phyloP scores from a whole-genome alignment of 2,113 vertebrate species.

The Notothenia coriiceps region DNA sequence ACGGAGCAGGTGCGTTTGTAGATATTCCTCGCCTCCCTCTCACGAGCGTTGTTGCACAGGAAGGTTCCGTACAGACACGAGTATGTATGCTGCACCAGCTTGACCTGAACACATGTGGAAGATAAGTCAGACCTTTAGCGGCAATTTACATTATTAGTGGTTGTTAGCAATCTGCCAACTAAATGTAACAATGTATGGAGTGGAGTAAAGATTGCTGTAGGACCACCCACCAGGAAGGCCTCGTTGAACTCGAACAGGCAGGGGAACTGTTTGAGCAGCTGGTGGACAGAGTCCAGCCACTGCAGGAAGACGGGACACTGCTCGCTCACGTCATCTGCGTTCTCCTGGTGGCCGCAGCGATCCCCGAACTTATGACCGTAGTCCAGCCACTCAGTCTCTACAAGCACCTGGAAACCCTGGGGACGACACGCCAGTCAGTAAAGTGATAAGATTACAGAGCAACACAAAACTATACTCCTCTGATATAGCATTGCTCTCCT shows the following conservation, averaged over 20 bases:
- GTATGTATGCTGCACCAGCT: constrained; percentile 98
- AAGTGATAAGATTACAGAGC: background rate
- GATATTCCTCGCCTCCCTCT: constrained; percentile 93
- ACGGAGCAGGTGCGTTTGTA: constrained; percentile 96
- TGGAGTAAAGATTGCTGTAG: background rate
- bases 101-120: constrained; percentile 87
- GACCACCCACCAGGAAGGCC: constrained; percentile 92
- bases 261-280: constrained; percentile 98
- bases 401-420: constrained; percentile 97
- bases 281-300: constrained; percentile 98
- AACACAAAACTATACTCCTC: background rate
- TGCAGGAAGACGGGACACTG: constrained; percentile 98
- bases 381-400: constrained; percentile 97
- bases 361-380: constrained; percentile 98
- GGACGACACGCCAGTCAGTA: background rate
- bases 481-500: background rate
- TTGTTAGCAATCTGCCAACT: background rate
- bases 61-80: constrained; percentile 98
- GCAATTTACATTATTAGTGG: background rate
- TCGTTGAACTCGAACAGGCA: constrained; percentile 98
- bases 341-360: constrained; percentile 98
- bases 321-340: constrained; percentile 94
- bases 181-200: background rate
- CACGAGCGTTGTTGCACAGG: constrained; percentile 95
- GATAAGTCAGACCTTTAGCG: background rate